Conservation (phyloP, 2,113 vertebrate species). For the Scopus umbretta region DNA sequence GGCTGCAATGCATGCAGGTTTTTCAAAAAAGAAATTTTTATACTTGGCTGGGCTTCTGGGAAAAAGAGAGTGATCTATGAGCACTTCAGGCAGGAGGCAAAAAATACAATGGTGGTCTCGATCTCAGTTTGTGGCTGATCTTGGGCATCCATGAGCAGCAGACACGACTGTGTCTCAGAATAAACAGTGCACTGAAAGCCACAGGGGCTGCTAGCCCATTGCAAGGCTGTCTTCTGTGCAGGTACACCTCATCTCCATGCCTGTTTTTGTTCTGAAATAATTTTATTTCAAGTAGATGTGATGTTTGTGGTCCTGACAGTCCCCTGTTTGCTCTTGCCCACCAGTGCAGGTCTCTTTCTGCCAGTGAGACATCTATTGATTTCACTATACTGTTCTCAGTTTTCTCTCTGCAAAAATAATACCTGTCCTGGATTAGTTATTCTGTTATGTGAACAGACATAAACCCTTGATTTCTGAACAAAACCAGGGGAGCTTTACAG, state of each 20-base stretch:
- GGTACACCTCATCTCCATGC: not conserved
- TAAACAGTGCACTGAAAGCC: not conserved
- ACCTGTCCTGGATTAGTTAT: not conserved
- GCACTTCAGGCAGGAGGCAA: not conserved
- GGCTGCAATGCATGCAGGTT: not conserved
- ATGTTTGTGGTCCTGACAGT: not conserved
- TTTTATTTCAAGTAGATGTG: not conserved
- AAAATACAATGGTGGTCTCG: rapidly evolving
- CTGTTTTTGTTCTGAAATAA: not conserved
- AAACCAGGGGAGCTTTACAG: not conserved
- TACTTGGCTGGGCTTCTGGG: not conserved
- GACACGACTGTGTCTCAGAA: rapidly evolving
- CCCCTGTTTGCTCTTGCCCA: not conserved
- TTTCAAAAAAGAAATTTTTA: not conserved
- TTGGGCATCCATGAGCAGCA: not conserved
- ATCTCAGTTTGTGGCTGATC: not conserved
- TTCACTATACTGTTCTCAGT: not conserved
- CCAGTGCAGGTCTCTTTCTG: not conserved
- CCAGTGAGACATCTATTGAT: not conserved
- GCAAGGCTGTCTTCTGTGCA: not conserved
- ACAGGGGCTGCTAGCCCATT: too few relatives aligned
- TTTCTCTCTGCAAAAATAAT: not conserved
- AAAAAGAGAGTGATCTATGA: not conserved
- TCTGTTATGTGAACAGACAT: not conserved
- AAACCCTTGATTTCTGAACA: not conserved